phyloP scores from a whole-genome alignment of 2,113 vertebrate genomes.

The Oceanodroma tethys region DNA sequence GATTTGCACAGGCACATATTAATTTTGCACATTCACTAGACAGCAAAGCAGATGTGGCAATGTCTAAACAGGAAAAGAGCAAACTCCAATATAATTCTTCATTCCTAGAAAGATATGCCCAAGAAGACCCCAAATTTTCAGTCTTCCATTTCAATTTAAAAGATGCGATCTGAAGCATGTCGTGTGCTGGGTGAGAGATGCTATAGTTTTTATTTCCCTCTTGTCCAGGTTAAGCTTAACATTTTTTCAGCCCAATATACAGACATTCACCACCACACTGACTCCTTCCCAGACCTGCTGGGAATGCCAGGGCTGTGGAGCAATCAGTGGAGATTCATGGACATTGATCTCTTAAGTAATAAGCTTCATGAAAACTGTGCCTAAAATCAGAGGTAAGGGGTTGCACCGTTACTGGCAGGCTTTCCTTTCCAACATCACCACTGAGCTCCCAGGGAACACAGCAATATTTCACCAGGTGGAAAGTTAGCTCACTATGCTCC shows the following conservation, averaged over 20 bases:
- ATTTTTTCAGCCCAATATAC: background rate
- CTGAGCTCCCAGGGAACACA: background rate
- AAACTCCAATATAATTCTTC: background rate
- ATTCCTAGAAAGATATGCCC: background rate
- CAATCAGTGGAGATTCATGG: background rate
- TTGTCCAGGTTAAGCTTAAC: background rate
- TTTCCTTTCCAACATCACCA: background rate
- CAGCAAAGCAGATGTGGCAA: background rate
- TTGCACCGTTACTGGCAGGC: background rate
- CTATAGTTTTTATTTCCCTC: background rate
- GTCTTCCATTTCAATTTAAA: background rate
- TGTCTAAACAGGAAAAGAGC: background rate
- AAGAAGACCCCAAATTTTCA: background rate
- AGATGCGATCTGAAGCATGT: background rate
- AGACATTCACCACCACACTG: background rate
- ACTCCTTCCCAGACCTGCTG: background rate
- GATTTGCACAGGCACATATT: background rate
- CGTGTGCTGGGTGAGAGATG: background rate
- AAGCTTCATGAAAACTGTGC: background rate
- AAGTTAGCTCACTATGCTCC: background rate
- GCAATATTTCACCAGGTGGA: background rate
- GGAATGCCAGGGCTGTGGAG: background rate
- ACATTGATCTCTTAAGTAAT: background rate
- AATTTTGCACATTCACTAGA: fast-evolving
- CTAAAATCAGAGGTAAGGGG: background rate